Evolutionary conservation across 2,113 vertebrate species (phyloP).

Genomic region (Ia io): DNA sequence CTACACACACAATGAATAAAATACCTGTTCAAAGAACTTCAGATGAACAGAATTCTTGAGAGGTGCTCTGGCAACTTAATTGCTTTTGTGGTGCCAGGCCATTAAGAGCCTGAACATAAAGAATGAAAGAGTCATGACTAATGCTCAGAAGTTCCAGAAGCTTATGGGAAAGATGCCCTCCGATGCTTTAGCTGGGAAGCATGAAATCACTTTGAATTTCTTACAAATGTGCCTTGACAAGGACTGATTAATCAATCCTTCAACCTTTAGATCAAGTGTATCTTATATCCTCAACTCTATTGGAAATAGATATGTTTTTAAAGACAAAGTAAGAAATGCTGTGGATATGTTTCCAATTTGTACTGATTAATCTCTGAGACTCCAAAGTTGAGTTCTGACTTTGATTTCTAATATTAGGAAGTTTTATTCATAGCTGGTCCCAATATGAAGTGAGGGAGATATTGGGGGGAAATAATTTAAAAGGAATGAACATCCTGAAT

Average conservation of each 20-base stretch:
- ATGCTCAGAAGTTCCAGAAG: neutral
- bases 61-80: conserved; percentile 1
- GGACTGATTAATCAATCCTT: neutral
- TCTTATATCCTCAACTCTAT: neutral
- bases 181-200: neutral
- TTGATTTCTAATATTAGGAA: neutral
- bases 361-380: neutral
- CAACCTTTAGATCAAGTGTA: neutral
- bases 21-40: neutral
- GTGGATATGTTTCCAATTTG: neutral
- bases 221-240: neutral
- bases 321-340: neutral
- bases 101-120: neutral
- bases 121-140: neutral
- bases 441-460: neutral
- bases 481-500: neutral
- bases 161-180: conserved; percentile 11
- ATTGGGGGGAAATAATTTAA: neutral
- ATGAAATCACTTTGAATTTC: conserved; percentile 1
- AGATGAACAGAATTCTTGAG: neutral
- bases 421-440: neutral
- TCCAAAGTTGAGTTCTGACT: neutral
- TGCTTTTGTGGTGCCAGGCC: neutral
- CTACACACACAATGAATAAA: neutral
- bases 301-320: neutral